Evolutionary conservation across 2,113 vertebrate species (phyloP), one percentile per base, ranked within the genome.

Genomic region (Vulpes vulpes): DNA sequence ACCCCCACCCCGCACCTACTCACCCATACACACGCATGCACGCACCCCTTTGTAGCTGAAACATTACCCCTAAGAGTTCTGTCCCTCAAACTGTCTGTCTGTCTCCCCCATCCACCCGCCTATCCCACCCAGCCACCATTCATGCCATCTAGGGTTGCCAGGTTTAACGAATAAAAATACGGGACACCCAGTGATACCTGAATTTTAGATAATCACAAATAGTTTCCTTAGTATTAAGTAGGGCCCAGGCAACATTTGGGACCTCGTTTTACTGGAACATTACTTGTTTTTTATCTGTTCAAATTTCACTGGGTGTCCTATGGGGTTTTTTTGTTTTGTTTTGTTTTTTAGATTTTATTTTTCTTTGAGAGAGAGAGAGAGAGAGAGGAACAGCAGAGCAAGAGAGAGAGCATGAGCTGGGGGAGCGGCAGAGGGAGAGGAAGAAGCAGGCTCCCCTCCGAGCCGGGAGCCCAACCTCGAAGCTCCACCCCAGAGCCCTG

Each of bases 151-250:
- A 64, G 15, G 11, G 85, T 16, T 32, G 11, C 5, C 55, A 76
- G 57, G 95, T 16, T 60, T 60, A 95, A 69, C 49, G 85, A 89
- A 51, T 38, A 51, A 32, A 94, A 67, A 85, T 32, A 19, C 1
- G 86, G 62, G 51, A 87, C 2, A 32, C 2, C 23, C 22, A 32
- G 3, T 59, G 51, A 83, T 73, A 90, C 62, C 15, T 10, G 19
- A 83, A 65, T 96, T 83, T 94, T 65, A 67, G 73, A 92, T n/a
- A 53, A 92, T 55, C 32, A 23, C 5, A 20, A 83, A 78, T 43
- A 25, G 16, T 2, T 51, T 60, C 57, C 84, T 32, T 88, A 91
- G 7, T 74, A 17, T 74, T 95, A 57, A 76, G 23, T 22, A 62
- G 87, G 22, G 83, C 11, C 38, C 74, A 16, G 19, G 9, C 20